Percentiles rank a stretch among this genome's conserved stretches.
These are phyloP conservation scores for Hyphantria cunea DNA, from an alignment of 1,140 invertebrate species.

Conservation along the genomic window DNA sequence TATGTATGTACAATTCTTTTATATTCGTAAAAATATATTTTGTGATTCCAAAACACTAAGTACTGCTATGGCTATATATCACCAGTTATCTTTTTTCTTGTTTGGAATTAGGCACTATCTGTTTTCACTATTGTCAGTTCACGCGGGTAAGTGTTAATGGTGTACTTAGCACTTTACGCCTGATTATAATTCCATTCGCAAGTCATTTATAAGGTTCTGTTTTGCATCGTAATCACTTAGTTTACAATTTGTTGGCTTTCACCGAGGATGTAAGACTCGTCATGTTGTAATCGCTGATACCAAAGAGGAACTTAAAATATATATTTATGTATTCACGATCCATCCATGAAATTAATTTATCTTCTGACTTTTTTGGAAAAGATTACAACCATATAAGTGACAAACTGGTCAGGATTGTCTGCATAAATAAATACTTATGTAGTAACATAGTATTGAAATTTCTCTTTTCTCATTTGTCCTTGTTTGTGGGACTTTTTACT, in stretches of 20 bases:
- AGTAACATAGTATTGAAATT: no score
- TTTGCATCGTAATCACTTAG: constrained; percentile 36
- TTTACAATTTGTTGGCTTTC: constrained; percentile 71
- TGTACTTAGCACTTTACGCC: constrained; percentile 8
- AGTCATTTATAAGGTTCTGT: constrained; percentile 10
- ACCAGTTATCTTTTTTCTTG: no score
- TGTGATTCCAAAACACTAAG: no score
- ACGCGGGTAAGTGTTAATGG: constrained; percentile 3
- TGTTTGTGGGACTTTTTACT: no score
- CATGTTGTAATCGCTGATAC: constrained; percentile 29
- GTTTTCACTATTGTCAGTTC: background rate
- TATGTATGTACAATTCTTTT: no score
- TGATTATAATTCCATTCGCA: constrained; percentile 2
- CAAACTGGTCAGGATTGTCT: no score
- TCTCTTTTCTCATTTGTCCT: no score
- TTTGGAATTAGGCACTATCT: background rate
- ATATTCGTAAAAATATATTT: no score
- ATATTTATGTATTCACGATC: no score
- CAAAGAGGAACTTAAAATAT: constrained; percentile 4
- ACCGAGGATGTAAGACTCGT: constrained; percentile 49
- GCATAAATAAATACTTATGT: no score
- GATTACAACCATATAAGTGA: background rate
- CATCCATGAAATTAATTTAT: background rate
- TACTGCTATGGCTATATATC: no score
- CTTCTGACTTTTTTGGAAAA: background rate